Evolutionary conservation across 1,140 invertebrate species (phyloP).

Genomic region (Drosophila busckii): DNA sequence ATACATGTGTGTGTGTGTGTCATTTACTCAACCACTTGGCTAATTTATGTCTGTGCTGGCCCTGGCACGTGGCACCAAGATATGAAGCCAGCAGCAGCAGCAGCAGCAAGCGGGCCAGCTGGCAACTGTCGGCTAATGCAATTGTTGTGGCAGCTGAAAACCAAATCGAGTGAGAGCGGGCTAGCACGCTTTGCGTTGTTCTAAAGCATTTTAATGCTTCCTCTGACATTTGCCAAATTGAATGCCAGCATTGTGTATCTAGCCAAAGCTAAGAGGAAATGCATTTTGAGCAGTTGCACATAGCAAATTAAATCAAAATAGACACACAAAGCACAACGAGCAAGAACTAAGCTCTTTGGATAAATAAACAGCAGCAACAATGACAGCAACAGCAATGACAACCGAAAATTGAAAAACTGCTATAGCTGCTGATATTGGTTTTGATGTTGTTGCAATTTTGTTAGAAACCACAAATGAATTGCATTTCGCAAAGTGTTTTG

Average conservation of each 20-base stretch:
- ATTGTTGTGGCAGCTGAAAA: slow-evolving; percentile 53
- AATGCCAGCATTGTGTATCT: slow-evolving; percentile 26
- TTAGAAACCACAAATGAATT: slow-evolving; percentile 43
- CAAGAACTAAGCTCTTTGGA: slow-evolving; percentile 39
- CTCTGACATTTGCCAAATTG: slow-evolving; percentile 46
- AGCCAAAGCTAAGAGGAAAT: slow-evolving; percentile 16
- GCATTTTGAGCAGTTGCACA: slow-evolving; percentile 39
- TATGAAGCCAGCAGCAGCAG: too few species aligned
- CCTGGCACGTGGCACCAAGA: slow-evolving; percentile 26
- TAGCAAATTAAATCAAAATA: slow-evolving; percentile 70
- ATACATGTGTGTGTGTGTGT: too few species aligned
- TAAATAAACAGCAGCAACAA: slow-evolving; percentile 37
- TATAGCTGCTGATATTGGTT: too few species aligned
- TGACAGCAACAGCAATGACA: slow-evolving; percentile 1
- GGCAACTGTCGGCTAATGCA: slow-evolving; percentile 59
- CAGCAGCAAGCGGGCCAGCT: slow-evolving; percentile 5
- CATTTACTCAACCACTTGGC: slow-evolving; percentile 12
- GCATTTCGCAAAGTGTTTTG: slow-evolving; percentile 37
- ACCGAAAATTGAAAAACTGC: background rate
- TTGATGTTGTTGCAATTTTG: slow-evolving; percentile 11
- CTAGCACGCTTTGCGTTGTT: too few species aligned
- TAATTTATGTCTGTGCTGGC: slow-evolving; percentile 45
- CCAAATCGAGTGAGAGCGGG: too few species aligned
- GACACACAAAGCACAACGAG: slow-evolving; percentile 37
- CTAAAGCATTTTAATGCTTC: background rate